These are phyloP conservation scores for Umimayanthus kanabou DNA, from an alignment of 92 coral and sea anemone species.

Conservation along the genomic window DNA sequence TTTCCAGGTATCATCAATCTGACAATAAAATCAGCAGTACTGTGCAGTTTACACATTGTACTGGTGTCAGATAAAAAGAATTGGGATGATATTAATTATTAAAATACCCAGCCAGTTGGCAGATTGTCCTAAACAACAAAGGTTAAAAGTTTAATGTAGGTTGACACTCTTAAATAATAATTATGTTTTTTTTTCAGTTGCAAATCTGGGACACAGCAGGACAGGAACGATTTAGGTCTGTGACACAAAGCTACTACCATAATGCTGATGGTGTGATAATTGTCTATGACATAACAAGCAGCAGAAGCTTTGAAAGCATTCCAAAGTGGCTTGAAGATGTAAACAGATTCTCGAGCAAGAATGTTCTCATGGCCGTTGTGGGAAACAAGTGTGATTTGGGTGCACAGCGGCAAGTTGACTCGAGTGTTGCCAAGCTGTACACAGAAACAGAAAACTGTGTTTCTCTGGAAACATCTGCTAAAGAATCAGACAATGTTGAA, in stretches of 20 bases:
- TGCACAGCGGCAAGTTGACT: slow-evolving; percentile 74
- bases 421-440: slow-evolving; percentile 70
- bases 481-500: slow-evolving; percentile 94
- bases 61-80: no score
- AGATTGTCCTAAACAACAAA: no score
- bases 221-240: slow-evolving; percentile 94
- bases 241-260: slow-evolving; percentile 96
- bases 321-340: slow-evolving; percentile 93
- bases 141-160: no score
- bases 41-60: no score
- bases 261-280: slow-evolving; percentile 96
- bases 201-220: slow-evolving; percentile 99
- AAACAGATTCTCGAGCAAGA: slow-evolving; percentile 88
- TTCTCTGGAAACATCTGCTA: slow-evolving; percentile 98
- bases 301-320: slow-evolving; percentile 83
- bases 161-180: no score
- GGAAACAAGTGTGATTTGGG: slow-evolving; percentile 94
- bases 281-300: slow-evolving; percentile 89
- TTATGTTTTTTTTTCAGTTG: slow-evolving; percentile 56
- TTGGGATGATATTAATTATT: no score
- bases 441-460: slow-evolving; percentile 78
- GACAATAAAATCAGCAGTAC: no score
- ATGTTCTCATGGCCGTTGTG: slow-evolving; percentile 82
- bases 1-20: no score
- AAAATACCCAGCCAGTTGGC: no score